Evolutionary conservation across 2,113 vertebrate species (phyloP).

Genomic region (Acrocephalus kingi): DNA sequence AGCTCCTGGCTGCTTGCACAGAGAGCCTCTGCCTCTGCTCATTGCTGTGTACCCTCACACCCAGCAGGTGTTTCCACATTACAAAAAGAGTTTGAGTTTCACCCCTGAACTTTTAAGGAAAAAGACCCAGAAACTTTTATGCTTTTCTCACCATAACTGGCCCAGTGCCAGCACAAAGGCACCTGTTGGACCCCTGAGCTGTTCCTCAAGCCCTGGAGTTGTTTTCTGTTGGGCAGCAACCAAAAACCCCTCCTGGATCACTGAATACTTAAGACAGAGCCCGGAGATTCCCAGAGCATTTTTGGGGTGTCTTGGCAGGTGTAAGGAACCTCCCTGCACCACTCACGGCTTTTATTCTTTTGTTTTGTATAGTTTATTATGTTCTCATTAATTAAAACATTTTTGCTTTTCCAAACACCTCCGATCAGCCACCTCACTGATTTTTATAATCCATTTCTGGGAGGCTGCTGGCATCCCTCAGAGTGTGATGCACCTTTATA

Average conservation of each 20-base stretch:
- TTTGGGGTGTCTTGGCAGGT: background rate
- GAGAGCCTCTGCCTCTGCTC: background rate
- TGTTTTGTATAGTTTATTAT: background rate
- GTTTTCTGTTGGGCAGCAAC: background rate
- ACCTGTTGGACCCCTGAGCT: background rate
- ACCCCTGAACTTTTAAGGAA: background rate
- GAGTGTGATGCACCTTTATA: background rate
- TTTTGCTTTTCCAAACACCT: background rate
- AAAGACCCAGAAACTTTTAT: background rate
- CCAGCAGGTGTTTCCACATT: background rate
- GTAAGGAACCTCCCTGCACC: background rate
- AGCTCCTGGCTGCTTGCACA: background rate
- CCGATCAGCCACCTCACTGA: background rate
- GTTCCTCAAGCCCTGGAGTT: background rate
- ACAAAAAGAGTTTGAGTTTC: background rate
- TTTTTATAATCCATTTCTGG: background rate
- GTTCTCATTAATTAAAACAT: background rate
- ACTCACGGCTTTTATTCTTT: background rate
- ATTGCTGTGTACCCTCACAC: background rate
- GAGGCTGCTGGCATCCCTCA: background rate
- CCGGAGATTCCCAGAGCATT: accelerated
- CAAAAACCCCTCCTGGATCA: background rate
- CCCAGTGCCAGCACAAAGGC: background rate
- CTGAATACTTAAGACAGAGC: background rate
- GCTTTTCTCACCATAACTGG: background rate